A percentile compares a stretch with the other conserved stretches of the same genome.
phyloP scores from a whole-genome alignment of 2,888 invertebrate genomes.

The Drosophila emarginata region DNA sequence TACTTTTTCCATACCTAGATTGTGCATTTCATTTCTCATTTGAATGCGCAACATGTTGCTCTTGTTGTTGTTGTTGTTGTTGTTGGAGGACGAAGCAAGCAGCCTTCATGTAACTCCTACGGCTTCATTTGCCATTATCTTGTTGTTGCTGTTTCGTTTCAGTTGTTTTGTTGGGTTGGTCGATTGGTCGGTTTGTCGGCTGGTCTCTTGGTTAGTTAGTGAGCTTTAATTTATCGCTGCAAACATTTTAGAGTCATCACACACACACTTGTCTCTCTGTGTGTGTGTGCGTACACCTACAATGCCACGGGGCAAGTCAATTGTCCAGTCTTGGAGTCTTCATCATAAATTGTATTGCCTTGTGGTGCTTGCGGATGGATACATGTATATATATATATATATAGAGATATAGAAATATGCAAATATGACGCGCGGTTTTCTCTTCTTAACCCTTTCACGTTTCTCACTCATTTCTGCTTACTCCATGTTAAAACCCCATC shows the following conservation, averaged over 20 bases:
- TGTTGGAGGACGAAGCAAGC: not conserved
- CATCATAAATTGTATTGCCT: conserved; percentile 49
- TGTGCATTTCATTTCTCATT: conserved; percentile 38
- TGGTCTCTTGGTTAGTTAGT: conserved; percentile 65
- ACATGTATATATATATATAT: not conserved
- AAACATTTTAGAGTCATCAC: conserved; percentile 42
- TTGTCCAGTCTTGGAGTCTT: conserved; percentile 53
- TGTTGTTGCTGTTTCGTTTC: conserved; percentile 37
- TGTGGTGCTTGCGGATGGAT: conserved; percentile 22
- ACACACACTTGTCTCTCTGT: conserved; percentile 5
- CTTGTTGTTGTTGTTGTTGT: conserved; percentile 14
- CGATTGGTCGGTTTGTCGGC: conserved; percentile 4
- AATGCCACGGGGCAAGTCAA: conserved; percentile 73
- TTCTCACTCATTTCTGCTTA: too few relatives aligned
- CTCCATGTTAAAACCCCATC: not conserved
- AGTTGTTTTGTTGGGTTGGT: not conserved
- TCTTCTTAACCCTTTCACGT: conserved; percentile 10
- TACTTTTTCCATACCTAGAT: not conserved
- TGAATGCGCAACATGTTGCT: conserved; percentile 60
- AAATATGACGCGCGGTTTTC: conserved; percentile 49
- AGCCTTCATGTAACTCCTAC: conserved; percentile 58
- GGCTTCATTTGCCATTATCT: conserved; percentile 76
- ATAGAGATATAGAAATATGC: conserved; percentile 38
- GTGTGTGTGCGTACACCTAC: conserved; percentile 31
- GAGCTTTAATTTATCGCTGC: conserved; percentile 69